These are phyloP conservation scores for Cygnus olor DNA, from an alignment of 2,797 vertebrate genomes.

Conservation along the genomic window DNA sequence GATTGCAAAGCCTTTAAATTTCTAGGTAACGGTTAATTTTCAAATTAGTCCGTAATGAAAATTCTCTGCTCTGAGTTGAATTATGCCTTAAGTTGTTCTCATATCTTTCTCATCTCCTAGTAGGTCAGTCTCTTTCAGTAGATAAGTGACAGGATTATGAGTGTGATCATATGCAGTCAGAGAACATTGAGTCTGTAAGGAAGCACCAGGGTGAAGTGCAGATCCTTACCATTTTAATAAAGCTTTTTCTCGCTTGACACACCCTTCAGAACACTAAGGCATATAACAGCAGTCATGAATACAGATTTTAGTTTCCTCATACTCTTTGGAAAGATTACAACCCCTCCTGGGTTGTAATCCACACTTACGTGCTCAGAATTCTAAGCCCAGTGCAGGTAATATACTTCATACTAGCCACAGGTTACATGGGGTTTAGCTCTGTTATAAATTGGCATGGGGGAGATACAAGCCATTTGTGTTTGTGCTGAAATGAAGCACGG, in stretches of 20 bases:
- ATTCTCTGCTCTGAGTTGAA: background rate
- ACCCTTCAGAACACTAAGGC: background rate
- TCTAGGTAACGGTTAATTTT: background rate
- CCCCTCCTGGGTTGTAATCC: background rate
- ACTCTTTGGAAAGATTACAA: background rate
- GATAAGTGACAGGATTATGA: background rate
- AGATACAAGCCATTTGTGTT: background rate
- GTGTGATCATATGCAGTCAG: accelerated
- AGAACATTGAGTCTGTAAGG: background rate
- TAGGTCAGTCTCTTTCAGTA: accelerated
- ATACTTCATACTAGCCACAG: accelerated
- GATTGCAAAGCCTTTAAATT: background rate
- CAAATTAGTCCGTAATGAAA: background rate
- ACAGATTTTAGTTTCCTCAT: background rate
- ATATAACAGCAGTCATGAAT: background rate
- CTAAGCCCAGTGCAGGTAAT: background rate
- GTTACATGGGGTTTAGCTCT: background rate
- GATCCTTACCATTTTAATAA: background rate
- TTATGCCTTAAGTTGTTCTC: background rate
- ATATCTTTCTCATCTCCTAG: background rate
- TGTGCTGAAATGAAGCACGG: background rate
- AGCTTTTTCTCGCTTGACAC: background rate
- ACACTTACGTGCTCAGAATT: background rate
- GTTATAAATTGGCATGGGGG: background rate
- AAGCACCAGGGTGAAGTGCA: background rate